Base-by-base conservation (phyloP, 2,797 vertebrate species). In the Sebastes trivittatus region DNA sequence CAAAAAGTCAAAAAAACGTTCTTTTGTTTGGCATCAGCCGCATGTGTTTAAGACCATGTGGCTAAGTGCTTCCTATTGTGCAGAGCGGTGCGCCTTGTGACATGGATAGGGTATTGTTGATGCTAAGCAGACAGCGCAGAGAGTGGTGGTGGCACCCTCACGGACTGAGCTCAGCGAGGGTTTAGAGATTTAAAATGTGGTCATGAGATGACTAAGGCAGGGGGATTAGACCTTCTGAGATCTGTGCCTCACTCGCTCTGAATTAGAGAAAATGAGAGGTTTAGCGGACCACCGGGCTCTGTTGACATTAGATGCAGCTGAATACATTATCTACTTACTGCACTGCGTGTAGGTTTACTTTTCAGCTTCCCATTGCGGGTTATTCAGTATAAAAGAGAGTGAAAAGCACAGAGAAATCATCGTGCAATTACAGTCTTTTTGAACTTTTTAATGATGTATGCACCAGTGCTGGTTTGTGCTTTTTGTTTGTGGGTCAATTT, bases 191-290 rank as follows among this genome's bases (percentile, higher is more conserved):
- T 91, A 89, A 75, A 87, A 76, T 72, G 82, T 86, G 90, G 92
- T 94, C 93, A 94, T 93, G 93, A 90, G 92, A 91, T 92, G 91
- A 91, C 87, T 94, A 77, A 87, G 67, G 85, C 92, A 54, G 60
- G 64, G 74, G 87, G 92, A 94, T 95, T 94, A 93, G 87, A 84
- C 91, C 82, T 83, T 90, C 81, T 11, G 76, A 91, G 90, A 88
- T 90, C 85, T 83, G 86, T 78, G 83, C 67, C 86, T 80, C 83
- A 23, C 87, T 87, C n/a, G 38, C 79, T 65, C 70, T 70, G 83
- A 92, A 92, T 93, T 88, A 72, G 74, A 91, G 85, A 72, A 91
- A 92, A 88, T 85, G 34, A 86, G 71, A 83, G 91, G 63, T 93
- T 93, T 92, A 90, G 73, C 58, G 29, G 77, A 84, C 86, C 75